Conservation (phyloP, 2,113 vertebrate species). For the Canis aureus region DNA sequence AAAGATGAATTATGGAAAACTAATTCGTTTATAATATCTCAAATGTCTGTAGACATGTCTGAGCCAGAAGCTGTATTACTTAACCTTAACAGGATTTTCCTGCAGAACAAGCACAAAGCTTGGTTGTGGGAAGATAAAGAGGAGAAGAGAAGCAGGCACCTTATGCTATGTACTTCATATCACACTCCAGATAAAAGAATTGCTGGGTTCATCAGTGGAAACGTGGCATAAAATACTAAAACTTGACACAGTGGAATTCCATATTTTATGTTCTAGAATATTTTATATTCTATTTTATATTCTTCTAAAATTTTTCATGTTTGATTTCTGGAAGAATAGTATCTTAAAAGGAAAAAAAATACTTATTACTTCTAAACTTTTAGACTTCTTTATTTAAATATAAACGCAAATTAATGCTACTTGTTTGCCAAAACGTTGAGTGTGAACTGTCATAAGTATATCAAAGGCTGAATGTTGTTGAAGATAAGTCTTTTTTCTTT, state of each 20-base stretch:
- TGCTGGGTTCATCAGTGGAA: background rate
- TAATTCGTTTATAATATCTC: background rate
- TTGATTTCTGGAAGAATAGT: background rate
- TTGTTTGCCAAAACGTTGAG: background rate
- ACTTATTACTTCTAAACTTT: background rate
- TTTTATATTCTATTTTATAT: background rate
- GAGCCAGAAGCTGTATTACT: background rate
- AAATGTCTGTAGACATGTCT: background rate
- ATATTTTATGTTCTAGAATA: background rate
- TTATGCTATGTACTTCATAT: background rate
- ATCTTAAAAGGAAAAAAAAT: background rate
- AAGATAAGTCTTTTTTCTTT: background rate
- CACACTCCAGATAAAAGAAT: background rate
- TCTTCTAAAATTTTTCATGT: background rate
- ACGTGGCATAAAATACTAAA: background rate
- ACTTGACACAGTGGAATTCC: background rate
- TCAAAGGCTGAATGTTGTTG: background rate
- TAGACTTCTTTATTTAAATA: slow-evolving; percentile 8
- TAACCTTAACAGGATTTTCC: background rate
- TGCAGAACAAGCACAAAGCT: background rate
- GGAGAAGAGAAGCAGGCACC: background rate
- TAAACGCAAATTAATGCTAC: background rate
- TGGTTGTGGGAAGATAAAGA: background rate
- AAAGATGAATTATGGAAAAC: background rate
- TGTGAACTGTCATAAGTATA: background rate